phyloP scores from a whole-genome alignment of 1,140 invertebrate genomes.

The Octopus sinensis region DNA sequence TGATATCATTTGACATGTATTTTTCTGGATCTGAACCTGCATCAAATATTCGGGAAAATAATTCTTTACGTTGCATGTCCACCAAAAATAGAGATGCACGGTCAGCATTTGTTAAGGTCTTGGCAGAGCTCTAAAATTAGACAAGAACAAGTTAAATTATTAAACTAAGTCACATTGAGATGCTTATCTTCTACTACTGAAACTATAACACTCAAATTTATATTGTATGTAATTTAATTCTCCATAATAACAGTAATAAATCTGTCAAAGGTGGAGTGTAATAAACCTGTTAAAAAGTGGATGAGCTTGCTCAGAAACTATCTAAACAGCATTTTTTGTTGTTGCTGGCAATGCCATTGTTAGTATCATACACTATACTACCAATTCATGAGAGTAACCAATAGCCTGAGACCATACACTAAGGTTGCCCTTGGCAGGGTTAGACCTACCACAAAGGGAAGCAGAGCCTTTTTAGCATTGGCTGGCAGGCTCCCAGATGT shows the following conservation, averaged over 20 bases:
- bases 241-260: background rate
- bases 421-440: too few species aligned
- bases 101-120: constrained; percentile 74
- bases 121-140: constrained; percentile 51
- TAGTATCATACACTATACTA: too few species aligned
- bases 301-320: too few species aligned
- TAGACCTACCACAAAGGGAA: too few species aligned
- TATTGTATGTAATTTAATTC: background rate
- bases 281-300: background rate
- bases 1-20: constrained; percentile 48
- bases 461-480: too few species aligned
- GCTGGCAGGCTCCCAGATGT: too few species aligned
- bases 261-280: constrained; percentile 17
- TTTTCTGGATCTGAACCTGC: constrained; percentile 40
- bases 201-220: background rate
- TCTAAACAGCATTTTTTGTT: too few species aligned
- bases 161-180: background rate
- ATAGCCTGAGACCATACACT: too few species aligned
- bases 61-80: constrained; percentile 69
- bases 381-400: too few species aligned
- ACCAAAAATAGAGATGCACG: constrained; percentile 75
- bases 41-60: constrained; percentile 81
- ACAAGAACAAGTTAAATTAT: constrained; percentile 1
- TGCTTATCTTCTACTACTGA: background rate
- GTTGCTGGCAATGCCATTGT: too few species aligned